Evolutionary conservation across 2,113 vertebrate species (phyloP).

Genomic region (Amazona vittata): DNA sequence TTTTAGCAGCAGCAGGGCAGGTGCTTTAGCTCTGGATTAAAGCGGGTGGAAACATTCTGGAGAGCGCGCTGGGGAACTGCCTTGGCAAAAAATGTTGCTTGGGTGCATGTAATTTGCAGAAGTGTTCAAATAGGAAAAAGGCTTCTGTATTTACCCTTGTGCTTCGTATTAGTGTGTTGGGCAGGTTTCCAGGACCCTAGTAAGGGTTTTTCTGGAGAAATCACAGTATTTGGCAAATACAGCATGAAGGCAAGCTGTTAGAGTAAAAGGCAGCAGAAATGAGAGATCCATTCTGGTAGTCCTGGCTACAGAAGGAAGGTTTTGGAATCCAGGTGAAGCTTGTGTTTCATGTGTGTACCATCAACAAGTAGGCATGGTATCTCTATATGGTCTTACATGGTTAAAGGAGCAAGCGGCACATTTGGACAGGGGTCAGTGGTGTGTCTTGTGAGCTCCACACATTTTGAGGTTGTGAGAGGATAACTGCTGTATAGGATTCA

Average conservation of each 20-base stretch:
- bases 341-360: not conserved
- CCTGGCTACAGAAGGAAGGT: not conserved
- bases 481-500: not conserved
- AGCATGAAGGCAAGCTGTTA: not conserved
- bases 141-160: not conserved
- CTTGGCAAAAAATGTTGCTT: not conserved
- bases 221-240: not conserved
- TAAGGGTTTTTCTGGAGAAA: not conserved
- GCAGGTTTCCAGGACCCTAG: not conserved
- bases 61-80: not conserved
- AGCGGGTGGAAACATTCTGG: not conserved
- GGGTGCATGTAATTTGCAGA: not conserved
- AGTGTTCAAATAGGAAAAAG: not conserved
- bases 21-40: not conserved
- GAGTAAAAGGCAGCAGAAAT: not conserved
- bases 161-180: not conserved
- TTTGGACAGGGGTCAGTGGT: not conserved
- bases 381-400: fast-evolving
- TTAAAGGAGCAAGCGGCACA: not conserved
- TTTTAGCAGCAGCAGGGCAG: not conserved
- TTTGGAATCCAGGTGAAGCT: not conserved
- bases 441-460: not conserved
- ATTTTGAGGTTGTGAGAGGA: not conserved
- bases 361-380: not conserved
- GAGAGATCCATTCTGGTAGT: not conserved